Percentiles rank a stretch among this genome's conserved stretches.
These are phyloP conservation scores for Sarotherodon lohbergeri DNA, from an alignment of 2,113 vertebrate genomes.

Conservation along the genomic window DNA sequence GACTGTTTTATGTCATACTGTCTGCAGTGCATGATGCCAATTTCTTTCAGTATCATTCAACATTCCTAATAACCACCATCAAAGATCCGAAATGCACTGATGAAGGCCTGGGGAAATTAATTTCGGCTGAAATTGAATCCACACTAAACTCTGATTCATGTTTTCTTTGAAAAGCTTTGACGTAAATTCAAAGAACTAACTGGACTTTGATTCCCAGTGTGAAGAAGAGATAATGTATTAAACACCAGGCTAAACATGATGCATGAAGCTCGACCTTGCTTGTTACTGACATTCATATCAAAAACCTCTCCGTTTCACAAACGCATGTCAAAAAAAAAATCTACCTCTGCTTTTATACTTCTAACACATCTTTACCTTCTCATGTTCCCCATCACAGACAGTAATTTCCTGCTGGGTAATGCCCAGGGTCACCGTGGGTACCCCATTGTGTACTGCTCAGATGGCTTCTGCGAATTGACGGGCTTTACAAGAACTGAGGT, in stretches of 20 bases:
- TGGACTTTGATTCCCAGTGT: constrained; percentile 8
- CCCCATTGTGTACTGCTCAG: constrained; percentile 96
- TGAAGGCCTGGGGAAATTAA: constrained; percentile 7
- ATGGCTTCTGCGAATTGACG: constrained; percentile 94
- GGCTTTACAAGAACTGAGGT: constrained; percentile 90
- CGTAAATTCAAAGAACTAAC: constrained; percentile 12
- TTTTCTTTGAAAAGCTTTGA: constrained; percentile 25
- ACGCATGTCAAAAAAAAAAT: not conserved
- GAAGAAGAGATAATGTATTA: not conserved
- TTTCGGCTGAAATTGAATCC: constrained; percentile 2
- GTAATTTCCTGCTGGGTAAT: constrained; percentile 95
- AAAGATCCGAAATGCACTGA: not conserved
- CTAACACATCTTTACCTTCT: not conserved
- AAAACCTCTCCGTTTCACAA: not conserved
- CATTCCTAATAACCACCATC: not conserved
- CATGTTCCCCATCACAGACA: constrained; percentile 74
- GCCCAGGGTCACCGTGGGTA: constrained; percentile 88
- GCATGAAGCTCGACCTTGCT: not conserved
- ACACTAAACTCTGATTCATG: constrained; percentile 34
- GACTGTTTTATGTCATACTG: not conserved
- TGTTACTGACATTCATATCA: not conserved
- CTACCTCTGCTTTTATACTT: not conserved
- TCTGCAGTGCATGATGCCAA: not conserved
- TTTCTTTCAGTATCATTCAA: not conserved
- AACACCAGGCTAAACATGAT: not conserved